These are phyloP conservation scores for Buphagus erythrorhynchus DNA, from an alignment of 2,797 vertebrate genomes.

Conservation along the genomic window DNA sequence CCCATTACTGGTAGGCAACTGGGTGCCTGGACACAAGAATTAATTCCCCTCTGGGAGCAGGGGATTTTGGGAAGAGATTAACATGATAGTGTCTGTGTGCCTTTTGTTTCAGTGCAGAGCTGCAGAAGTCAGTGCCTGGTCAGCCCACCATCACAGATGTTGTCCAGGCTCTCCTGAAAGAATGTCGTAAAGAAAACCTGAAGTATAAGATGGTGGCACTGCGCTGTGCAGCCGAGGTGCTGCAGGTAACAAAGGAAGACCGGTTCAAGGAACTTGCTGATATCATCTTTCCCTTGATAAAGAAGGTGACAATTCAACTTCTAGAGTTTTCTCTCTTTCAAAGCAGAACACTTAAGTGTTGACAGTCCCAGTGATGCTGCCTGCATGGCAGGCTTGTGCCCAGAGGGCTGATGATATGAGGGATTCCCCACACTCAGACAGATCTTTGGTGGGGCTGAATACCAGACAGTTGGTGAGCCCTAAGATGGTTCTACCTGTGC, in stretches of 20 bases:
- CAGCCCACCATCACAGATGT: slow-evolving; percentile 87
- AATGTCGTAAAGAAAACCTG: slow-evolving; percentile 91
- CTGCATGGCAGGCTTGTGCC: neutral
- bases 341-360: neutral
- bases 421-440: neutral
- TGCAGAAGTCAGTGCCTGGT: slow-evolving; percentile 83
- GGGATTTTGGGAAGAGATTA: rapidly evolving
- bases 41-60: neutral
- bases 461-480: neutral
- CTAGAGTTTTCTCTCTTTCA: neutral
- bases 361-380: neutral
- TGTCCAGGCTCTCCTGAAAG: slow-evolving; percentile 89
- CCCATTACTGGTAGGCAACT: neutral
- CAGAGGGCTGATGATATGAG: neutral
- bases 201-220: slow-evolving; percentile 92
- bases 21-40: neutral
- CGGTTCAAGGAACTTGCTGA: slow-evolving; percentile 87
- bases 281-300: slow-evolving; percentile 91
- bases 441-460: neutral
- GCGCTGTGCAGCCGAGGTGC: slow-evolving; percentile 84
- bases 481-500: neutral
- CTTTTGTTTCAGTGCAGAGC: slow-evolving; percentile 79
- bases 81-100: neutral
- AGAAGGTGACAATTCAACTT: slow-evolving; percentile 83
- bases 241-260: slow-evolving; percentile 89